These are phyloP conservation scores for Polydrusus cervinus DNA, from an alignment of 2,888 invertebrate genomes.

Conservation along the genomic window DNA sequence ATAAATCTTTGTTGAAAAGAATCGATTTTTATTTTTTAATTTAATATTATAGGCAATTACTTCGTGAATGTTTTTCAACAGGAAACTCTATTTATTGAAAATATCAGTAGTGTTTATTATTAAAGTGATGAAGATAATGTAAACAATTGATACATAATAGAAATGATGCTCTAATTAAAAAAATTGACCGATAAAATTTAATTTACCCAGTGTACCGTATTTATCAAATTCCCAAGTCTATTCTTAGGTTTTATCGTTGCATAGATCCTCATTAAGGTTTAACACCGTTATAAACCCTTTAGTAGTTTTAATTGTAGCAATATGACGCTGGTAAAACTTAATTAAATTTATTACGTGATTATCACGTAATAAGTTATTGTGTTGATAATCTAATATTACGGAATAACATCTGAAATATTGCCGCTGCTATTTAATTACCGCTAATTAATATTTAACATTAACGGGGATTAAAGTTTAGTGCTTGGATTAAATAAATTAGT, in stretches of 20 bases:
- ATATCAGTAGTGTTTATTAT: no score
- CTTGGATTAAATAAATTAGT: neutral
- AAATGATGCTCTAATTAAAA: no score
- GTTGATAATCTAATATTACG: neutral
- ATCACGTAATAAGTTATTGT: neutral
- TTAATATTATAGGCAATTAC: no score
- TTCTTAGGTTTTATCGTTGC: neutral
- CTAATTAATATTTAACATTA: neutral
- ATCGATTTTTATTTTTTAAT: no score
- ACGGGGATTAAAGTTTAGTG: neutral
- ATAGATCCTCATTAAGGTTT: neutral
- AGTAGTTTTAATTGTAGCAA: neutral
- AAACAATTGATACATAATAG: no score
- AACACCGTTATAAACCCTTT: neutral
- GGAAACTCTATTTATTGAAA: no score
- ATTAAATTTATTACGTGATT: neutral
- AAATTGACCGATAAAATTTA: neutral
- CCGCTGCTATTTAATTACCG: neutral
- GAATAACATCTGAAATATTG: neutral
- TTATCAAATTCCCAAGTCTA: neutral
- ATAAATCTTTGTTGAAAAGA: no score
- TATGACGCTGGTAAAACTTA: constrained; percentile 6
- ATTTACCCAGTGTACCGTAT: no score
- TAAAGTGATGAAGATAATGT: no score
- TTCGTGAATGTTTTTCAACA: no score